A percentile compares a stretch with the other conserved stretches of the same genome.
These are phyloP conservation scores for Campoletis sonorensis DNA, from an alignment of 1,140 invertebrate species.

Conservation along the genomic window DNA sequence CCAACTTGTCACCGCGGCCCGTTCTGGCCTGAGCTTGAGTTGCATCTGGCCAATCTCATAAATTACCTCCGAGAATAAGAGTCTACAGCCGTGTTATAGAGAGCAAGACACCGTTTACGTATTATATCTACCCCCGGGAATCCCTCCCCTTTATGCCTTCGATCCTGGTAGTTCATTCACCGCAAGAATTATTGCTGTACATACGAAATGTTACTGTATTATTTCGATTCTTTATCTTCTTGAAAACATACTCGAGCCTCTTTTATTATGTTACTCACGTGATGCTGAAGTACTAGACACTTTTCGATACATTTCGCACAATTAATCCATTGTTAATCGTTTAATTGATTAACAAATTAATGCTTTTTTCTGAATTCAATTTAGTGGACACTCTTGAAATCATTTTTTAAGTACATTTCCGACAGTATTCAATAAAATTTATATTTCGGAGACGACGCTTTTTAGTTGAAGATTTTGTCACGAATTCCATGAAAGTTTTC, in stretches of 20 bases:
- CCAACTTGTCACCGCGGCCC: slow-evolving; percentile 61
- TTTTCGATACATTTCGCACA: too few species aligned
- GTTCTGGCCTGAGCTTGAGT: slow-evolving; percentile 31
- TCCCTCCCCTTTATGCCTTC: slow-evolving; percentile 34
- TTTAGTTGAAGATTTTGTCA: background rate
- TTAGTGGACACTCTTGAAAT: background rate
- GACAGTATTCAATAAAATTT: background rate
- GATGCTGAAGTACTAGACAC: too few species aligned
- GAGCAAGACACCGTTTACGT: slow-evolving; percentile 15
- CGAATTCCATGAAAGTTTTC: slow-evolving; percentile 15
- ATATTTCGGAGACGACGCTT: background rate
- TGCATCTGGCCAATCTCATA: slow-evolving; percentile 69
- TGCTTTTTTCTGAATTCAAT: too few species aligned
- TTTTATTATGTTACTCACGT: background rate
- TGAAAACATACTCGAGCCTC: slow-evolving; percentile 6
- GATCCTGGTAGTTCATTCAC: slow-evolving; percentile 33
- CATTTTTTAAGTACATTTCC: too few species aligned
- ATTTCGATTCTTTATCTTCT: background rate
- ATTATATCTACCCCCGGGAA: slow-evolving; percentile 2
- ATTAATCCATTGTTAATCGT: background rate
- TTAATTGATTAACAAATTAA: background rate
- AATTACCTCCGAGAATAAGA: slow-evolving; percentile 59
- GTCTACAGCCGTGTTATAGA: slow-evolving; percentile 11
- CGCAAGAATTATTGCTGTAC: slow-evolving; percentile 24
- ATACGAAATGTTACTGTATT: background rate